Evolutionary conservation across 2,113 vertebrate genomes (phyloP).

Genomic region (Castor canadensis): DNA sequence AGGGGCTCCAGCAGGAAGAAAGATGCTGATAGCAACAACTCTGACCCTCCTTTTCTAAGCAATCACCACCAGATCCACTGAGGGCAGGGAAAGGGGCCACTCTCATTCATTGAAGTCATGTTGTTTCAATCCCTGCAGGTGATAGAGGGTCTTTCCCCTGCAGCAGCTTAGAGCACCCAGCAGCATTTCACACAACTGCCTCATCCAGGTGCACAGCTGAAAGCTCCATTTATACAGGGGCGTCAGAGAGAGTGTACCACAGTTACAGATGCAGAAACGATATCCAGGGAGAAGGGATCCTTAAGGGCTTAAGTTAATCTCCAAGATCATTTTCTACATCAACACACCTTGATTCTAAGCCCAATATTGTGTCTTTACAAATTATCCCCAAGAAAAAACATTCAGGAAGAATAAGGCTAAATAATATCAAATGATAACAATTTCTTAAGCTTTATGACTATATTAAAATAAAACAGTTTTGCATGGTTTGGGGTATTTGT

Average conservation of each 20-base stretch:
- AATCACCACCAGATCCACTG: neutral
- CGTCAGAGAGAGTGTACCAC: neutral
- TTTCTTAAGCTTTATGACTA: neutral
- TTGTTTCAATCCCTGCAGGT: neutral
- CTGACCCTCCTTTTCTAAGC: neutral
- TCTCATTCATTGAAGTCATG: neutral
- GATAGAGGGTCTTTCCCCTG: neutral
- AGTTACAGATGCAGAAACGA: fast-evolving
- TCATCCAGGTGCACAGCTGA: neutral
- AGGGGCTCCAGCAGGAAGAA: neutral
- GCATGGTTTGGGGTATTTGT: neutral
- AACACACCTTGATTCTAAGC: neutral
- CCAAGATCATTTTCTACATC: neutral
- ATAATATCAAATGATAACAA: neutral
- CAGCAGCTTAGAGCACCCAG: fast-evolving
- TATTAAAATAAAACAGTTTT: neutral
- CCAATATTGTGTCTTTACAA: neutral
- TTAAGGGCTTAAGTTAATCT: neutral
- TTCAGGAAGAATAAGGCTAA: neutral
- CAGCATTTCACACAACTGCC: neutral
- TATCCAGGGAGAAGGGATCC: too few relatives aligned
- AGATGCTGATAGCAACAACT: neutral
- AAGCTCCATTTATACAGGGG: neutral
- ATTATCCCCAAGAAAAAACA: neutral
- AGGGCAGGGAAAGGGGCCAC: neutral